Conservation (phyloP, 2,888 invertebrate species). For the Mayetiola destructor region DNA sequence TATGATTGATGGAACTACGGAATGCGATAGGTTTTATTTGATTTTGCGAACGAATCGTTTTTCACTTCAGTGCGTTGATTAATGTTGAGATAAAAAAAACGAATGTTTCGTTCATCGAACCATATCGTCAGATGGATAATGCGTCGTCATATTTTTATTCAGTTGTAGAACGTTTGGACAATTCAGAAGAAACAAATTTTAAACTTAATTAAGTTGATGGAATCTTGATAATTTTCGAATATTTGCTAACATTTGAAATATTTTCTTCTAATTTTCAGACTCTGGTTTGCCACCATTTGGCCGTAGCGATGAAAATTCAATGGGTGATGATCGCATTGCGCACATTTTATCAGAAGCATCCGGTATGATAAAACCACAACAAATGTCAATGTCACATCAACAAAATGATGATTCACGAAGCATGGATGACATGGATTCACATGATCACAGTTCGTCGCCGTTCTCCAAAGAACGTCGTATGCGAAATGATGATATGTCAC, state of each 20-base stretch:
- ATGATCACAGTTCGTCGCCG: conserved; percentile 66
- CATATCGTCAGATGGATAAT: not conserved
- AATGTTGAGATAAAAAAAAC: not conserved
- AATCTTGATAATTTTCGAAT: not conserved
- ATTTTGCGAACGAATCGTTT: not conserved
- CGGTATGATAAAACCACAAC: conserved; percentile 60
- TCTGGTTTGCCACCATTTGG: conserved; percentile 66
- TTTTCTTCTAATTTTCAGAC: conserved; percentile 40
- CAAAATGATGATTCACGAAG: conserved; percentile 55
- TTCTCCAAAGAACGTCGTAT: conserved; percentile 51
- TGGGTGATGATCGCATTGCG: conserved; percentile 82
- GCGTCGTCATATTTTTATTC: conserved; percentile 3
- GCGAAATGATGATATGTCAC: conserved; percentile 86
- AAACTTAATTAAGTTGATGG: not conserved
- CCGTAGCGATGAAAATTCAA: conserved; percentile 52
- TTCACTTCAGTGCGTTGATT: conserved; percentile 1
- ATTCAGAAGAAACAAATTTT: not conserved
- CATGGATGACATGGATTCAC: conserved; percentile 65
- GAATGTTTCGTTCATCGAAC: conserved; percentile 2
- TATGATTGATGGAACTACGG: conserved; percentile 4
- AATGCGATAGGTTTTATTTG: not conserved
- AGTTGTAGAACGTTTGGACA: too few relatives aligned
- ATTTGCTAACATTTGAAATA: not conserved
- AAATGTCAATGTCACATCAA: conserved; percentile 42
- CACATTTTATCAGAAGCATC: conserved; percentile 89